phyloP scores from a whole-genome alignment of 2,888 invertebrate species.

The Muschampia plurimacula region DNA sequence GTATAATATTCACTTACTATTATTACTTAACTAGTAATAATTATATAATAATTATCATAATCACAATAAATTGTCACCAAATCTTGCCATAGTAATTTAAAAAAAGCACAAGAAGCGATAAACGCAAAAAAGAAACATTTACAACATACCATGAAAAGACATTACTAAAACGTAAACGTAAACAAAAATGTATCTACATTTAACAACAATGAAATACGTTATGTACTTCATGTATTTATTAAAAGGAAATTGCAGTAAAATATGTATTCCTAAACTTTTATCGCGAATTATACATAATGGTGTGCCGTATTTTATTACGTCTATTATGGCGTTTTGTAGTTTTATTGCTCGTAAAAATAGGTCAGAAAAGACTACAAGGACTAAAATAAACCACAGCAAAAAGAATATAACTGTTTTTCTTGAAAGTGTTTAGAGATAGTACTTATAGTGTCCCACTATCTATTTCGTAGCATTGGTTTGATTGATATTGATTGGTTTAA shows the following conservation, averaged over 20 bases:
- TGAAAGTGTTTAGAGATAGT: background rate
- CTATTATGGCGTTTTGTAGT: constrained; percentile 37
- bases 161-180: constrained; percentile 36
- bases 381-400: constrained; percentile 34
- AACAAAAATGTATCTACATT: constrained; percentile 35
- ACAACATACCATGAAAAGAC: constrained; percentile 20
- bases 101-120: constrained; percentile 70
- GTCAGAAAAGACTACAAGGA: constrained; percentile 28
- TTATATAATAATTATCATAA: background rate
- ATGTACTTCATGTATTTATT: constrained; percentile 33
- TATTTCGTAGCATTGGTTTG: background rate
- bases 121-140: constrained; percentile 54
- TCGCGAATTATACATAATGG: constrained; percentile 13
- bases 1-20: background rate
- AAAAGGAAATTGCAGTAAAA: constrained; percentile 19
- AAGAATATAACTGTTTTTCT: constrained; percentile 36
- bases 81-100: constrained; percentile 53
- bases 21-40: background rate
- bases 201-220: constrained; percentile 44
- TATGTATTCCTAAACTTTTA: constrained; percentile 6
- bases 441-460: background rate
- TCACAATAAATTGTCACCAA: constrained; percentile 48
- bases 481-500: too few relatives aligned
- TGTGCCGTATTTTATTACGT: constrained; percentile 26
- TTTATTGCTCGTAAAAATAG: constrained; percentile 43